A percentile compares a stretch with the other conserved stretches of the same genome.
These are phyloP conservation scores for Aviceda subcristata DNA, from an alignment of 2,113 vertebrate species.

Conservation along the genomic window DNA sequence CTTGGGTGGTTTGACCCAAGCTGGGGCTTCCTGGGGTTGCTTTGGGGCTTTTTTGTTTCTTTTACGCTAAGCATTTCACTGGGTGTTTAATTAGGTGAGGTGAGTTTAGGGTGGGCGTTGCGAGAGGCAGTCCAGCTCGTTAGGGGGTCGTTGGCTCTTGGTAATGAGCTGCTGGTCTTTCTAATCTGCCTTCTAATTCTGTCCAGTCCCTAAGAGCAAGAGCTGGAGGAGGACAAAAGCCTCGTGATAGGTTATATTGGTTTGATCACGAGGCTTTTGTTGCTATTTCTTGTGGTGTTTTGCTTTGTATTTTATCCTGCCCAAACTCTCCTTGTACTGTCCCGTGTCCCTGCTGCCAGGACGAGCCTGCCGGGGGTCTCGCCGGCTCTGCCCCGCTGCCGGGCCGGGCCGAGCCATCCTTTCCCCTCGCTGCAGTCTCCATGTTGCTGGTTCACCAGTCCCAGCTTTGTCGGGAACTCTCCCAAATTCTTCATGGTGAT, in stretches of 20 bases:
- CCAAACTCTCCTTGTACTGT: accelerated
- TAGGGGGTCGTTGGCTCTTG: not conserved
- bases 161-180: not conserved
- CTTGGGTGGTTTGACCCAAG: not conserved
- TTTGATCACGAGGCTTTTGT: accelerated
- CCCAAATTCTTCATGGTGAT: not conserved
- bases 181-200: not conserved
- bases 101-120: not conserved
- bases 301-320: not conserved
- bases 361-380: not conserved
- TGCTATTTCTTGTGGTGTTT: not conserved
- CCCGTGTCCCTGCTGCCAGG: accelerated
- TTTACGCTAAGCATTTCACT: not conserved
- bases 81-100: not conserved
- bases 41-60: not conserved
- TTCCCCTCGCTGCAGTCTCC: not conserved
- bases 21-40: not conserved
- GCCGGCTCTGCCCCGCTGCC: not conserved
- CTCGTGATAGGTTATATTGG: accelerated
- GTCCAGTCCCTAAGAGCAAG: not conserved
- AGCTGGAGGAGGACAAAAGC: not conserved
- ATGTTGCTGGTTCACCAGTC: accelerated
- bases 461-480: not conserved
- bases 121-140: not conserved
- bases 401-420: accelerated